Conservation (phyloP, 2,113 vertebrate genomes). For the Brienomyrus brachyistius region DNA sequence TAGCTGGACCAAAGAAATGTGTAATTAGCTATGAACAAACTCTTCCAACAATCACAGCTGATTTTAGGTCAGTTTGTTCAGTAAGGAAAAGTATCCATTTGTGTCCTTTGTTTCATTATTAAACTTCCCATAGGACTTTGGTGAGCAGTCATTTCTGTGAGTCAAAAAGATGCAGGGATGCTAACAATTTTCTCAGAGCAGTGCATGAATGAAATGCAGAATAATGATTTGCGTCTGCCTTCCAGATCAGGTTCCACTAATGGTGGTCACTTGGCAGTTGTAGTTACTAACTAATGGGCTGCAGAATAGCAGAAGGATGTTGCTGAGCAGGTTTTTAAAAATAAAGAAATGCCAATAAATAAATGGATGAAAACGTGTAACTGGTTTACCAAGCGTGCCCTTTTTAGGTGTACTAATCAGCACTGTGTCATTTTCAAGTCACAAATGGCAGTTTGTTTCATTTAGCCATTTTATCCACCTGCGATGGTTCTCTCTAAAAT, state of each 20-base stretch:
- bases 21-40: background rate
- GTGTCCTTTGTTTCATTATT: background rate
- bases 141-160: background rate
- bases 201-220: background rate
- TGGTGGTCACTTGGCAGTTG: background rate
- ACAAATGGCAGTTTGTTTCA: background rate
- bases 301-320: background rate
- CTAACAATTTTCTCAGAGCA: background rate
- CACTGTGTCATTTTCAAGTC: background rate
- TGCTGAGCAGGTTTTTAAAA: background rate
- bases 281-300: background rate
- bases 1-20: background rate
- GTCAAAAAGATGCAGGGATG: background rate
- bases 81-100: background rate
- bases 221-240: background rate
- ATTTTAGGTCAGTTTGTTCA: background rate
- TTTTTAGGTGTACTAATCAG: background rate
- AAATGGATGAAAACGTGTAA: background rate
- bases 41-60: background rate
- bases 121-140: background rate
- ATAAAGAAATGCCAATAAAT: background rate
- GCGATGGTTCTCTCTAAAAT: background rate
- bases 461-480: background rate
- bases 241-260: background rate
- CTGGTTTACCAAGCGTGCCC: background rate